A percentile compares a stretch with the other conserved stretches of the same genome.
phyloP scores from a whole-genome alignment of 2,797 vertebrate species.

The Gadopsis bispinosus region DNA sequence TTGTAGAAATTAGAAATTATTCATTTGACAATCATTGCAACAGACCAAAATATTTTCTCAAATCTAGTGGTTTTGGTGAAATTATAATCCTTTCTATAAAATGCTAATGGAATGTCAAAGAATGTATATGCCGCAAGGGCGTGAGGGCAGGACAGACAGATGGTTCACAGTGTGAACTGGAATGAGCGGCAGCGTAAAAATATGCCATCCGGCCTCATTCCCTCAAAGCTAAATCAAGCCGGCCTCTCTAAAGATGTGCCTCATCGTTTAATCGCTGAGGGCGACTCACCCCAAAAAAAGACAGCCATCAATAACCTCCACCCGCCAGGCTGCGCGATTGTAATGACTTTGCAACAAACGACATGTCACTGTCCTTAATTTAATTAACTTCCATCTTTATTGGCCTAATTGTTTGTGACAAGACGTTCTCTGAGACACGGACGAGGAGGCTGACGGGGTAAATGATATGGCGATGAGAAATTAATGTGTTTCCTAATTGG shows the following conservation, averaged over 20 bases:
- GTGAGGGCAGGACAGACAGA: constrained; percentile 62
- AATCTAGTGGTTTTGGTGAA: not conserved
- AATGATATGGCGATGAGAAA: constrained; percentile 78
- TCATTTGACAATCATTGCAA: constrained; percentile 6
- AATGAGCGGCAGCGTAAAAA: constrained; percentile 47
- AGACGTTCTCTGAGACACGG: constrained; percentile 69
- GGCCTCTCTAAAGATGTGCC: constrained; percentile 46
- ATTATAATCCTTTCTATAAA: not conserved
- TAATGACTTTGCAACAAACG: constrained; percentile 78
- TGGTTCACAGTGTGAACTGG: constrained; percentile 65
- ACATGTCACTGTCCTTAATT: constrained; percentile 78
- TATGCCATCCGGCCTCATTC: constrained; percentile 32
- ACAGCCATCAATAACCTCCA: constrained; percentile 66
- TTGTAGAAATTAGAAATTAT: not conserved
- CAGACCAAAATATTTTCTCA: constrained; percentile 8
- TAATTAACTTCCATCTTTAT: constrained; percentile 83
- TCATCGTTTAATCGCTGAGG: constrained; percentile 35
- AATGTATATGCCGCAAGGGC: constrained; percentile 39
- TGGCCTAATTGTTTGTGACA: constrained; percentile 87
- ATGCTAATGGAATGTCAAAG: not conserved
- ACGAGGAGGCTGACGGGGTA: constrained; percentile 64
- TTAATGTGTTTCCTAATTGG: constrained; percentile 84
- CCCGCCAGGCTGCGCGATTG: constrained; percentile 59
- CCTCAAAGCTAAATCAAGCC: constrained; percentile 33
- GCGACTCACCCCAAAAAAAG: constrained; percentile 46